Conservation (phyloP, 2,888 invertebrate genomes). For the Bruchidius siliquastri region DNA sequence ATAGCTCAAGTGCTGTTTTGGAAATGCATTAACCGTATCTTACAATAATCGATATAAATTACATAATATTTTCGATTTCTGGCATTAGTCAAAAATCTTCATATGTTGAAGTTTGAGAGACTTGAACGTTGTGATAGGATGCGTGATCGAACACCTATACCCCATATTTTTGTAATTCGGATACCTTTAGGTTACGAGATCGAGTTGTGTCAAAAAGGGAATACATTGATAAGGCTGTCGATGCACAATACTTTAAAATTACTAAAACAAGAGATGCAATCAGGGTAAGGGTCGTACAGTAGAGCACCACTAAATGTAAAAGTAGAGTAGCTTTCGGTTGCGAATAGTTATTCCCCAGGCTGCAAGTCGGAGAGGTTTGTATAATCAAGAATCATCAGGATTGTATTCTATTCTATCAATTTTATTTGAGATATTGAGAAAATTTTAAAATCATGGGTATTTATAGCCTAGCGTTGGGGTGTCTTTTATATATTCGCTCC, state of each 20-base stretch:
- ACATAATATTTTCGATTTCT: not conserved
- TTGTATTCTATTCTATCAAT: not conserved
- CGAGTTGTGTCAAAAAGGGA: slow-evolving; percentile 4
- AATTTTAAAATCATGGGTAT: too few relatives aligned
- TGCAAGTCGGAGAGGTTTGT: not conserved
- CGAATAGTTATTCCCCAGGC: slow-evolving; percentile 30
- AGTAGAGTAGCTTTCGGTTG: slow-evolving; percentile 40
- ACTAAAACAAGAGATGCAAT: slow-evolving; percentile 39
- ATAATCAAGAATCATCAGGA: not conserved
- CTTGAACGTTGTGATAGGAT: not conserved
- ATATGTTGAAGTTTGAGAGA: not conserved
- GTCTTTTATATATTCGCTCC: too few relatives aligned
- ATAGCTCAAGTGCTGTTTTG: too few relatives aligned
- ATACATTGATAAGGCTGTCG: slow-evolving; percentile 41
- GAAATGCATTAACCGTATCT: too few relatives aligned
- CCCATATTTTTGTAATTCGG: not conserved
- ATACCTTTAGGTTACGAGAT: not conserved
- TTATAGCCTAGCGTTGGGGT: too few relatives aligned
- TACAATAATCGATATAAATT: not conserved
- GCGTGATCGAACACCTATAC: not conserved
- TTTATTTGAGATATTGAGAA: not conserved
- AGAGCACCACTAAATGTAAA: slow-evolving; percentile 43
- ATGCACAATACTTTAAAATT: slow-evolving; percentile 39
- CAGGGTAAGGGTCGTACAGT: slow-evolving; percentile 48
- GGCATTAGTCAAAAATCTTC: not conserved